phyloP scores from a whole-genome alignment of 2,113 vertebrate species.

The Orycteropus afer region DNA sequence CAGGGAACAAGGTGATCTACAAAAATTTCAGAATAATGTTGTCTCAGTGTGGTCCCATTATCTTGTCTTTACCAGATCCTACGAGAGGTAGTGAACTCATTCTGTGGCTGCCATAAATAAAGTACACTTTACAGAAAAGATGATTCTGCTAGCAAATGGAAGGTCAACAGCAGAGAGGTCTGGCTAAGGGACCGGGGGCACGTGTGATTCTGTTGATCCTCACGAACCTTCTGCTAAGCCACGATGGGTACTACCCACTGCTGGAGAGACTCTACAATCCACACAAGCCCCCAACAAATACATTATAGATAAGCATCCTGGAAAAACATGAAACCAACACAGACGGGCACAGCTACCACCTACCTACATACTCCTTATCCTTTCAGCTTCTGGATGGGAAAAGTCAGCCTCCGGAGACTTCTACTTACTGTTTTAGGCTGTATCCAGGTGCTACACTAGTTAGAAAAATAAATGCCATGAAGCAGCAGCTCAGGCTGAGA shows the following conservation, averaged over 20 bases:
- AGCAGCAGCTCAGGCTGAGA: neutral
- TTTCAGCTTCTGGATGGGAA: neutral
- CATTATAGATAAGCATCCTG: neutral
- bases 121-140: neutral
- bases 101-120: neutral
- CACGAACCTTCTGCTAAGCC: neutral
- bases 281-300: neutral
- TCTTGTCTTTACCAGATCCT: neutral
- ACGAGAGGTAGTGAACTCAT: neutral
- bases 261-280: neutral
- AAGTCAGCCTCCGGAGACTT: neutral
- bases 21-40: neutral
- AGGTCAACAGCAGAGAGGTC: neutral
- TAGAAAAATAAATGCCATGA: conserved; percentile 3
- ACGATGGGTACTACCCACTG: neutral
- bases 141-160: neutral
- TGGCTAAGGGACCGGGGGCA: neutral
- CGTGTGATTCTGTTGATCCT: neutral
- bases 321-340: neutral
- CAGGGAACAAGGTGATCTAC: neutral
- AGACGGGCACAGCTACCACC: neutral
- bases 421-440: neutral
- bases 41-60: neutral
- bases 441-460: neutral
- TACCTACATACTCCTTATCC: too few relatives aligned